A percentile compares a stretch with the other conserved stretches of the same genome.
Conservation (phyloP, 2,113 vertebrate genomes). For the Romanogobio albipinnatus region DNA sequence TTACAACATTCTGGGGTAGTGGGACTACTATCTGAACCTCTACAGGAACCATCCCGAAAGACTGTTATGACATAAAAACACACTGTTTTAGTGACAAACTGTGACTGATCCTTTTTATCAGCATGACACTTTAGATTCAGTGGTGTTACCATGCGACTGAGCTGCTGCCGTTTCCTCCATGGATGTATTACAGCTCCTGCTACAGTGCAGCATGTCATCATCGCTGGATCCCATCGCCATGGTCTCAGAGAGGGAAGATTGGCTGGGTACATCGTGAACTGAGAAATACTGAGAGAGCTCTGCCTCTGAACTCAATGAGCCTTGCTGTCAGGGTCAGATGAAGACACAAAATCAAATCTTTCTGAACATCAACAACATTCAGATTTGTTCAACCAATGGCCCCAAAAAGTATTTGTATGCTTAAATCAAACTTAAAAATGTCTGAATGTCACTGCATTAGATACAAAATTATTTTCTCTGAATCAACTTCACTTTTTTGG, state of each 20-base stretch:
- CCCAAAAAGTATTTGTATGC: background rate
- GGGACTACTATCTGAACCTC: constrained; percentile 60
- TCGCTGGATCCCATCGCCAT: constrained; percentile 71
- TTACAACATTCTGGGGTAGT: constrained; percentile 54
- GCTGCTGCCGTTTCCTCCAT: constrained; percentile 71
- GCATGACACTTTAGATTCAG: background rate
- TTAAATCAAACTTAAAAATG: background rate
- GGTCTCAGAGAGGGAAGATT: constrained; percentile 78
- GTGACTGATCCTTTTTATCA: background rate
- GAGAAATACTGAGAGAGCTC: constrained; percentile 90
- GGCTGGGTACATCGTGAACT: constrained; percentile 70
- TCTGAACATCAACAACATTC: background rate
- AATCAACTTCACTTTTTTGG: no score
- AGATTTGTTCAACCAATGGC: background rate
- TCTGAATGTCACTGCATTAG: background rate
- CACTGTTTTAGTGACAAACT: background rate
- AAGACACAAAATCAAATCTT: background rate
- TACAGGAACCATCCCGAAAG: constrained; percentile 66
- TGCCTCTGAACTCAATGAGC: constrained; percentile 83
- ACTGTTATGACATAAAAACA: constrained; percentile 48
- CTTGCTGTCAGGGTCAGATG: constrained; percentile 73
- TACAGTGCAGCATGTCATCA: constrained; percentile 76
- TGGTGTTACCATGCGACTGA: constrained; percentile 55
- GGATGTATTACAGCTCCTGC: constrained; percentile 74
- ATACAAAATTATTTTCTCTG: no score